phyloP scores from a whole-genome alignment of 2,888 invertebrate species.

The Drosophila mimica region DNA sequence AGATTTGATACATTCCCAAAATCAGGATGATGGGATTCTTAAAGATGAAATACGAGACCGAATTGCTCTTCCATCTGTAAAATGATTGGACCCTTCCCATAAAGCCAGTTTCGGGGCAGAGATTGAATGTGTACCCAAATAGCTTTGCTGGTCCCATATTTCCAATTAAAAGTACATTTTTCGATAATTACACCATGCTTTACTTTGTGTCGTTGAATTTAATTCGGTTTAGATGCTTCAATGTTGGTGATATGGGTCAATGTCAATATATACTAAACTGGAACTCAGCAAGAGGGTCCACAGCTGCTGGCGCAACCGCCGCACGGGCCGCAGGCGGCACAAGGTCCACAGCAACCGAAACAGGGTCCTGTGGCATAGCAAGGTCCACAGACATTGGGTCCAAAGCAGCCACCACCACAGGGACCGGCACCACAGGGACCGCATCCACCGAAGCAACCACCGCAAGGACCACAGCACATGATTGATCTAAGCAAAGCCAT shows the following conservation, averaged over 20 bases:
- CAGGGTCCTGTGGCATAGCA: constrained; percentile 42
- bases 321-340: constrained; percentile 40
- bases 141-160: background rate
- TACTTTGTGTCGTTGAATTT: background rate
- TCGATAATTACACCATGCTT: background rate
- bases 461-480: constrained; percentile 58
- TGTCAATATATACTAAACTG: background rate
- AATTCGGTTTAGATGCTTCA: background rate
- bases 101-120: background rate
- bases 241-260: background rate
- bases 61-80: too few relatives aligned
- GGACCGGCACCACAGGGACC: constrained; percentile 32
- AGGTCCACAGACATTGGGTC: constrained; percentile 50
- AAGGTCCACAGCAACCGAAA: constrained; percentile 48
- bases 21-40: too few relatives aligned
- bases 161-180: background rate
- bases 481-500: constrained; percentile 12
- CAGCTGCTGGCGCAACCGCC: constrained; percentile 42
- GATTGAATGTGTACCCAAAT: background rate
- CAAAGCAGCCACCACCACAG: constrained; percentile 43
- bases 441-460: constrained; percentile 16
- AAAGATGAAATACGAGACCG: too few relatives aligned
- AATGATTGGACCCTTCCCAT: background rate
- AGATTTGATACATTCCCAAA: too few relatives aligned
- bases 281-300: constrained; percentile 42